phyloP scores from a whole-genome alignment of 2,888 invertebrate species.

The Eupeodes latifasciatus region DNA sequence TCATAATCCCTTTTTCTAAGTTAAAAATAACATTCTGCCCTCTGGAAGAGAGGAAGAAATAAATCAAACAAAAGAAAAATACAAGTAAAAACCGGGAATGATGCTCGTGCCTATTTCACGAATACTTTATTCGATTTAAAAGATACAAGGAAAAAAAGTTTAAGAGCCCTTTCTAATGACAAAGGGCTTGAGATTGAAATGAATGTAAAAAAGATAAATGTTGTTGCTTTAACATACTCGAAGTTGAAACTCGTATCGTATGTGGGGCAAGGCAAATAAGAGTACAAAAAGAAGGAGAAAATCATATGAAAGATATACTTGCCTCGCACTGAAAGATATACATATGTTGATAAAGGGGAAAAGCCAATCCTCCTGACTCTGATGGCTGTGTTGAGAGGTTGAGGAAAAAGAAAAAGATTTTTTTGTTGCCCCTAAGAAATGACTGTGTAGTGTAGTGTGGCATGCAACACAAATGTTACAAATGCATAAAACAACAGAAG shows the following conservation, averaged over 20 bases:
- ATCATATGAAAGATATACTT: not conserved
- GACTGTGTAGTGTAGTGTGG: not conserved
- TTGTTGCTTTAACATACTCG: not conserved
- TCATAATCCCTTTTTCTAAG: constrained; percentile 34
- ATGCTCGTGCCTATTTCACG: too few species aligned
- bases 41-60: constrained; percentile 41
- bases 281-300: constrained; percentile 27
- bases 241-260: too few species aligned
- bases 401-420: constrained; percentile 17
- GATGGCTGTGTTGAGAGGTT: not conserved
- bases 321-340: not conserved
- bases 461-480: constrained; percentile 31
- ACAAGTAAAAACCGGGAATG: constrained; percentile 4
- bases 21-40: constrained; percentile 16
- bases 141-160: not conserved
- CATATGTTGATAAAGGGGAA: constrained; percentile 4
- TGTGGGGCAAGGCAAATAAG: constrained; percentile 2
- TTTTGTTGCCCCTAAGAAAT: not conserved
- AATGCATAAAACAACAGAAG: not conserved
- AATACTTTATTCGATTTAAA: not conserved
- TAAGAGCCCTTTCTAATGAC: not conserved
- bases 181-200: constrained; percentile 12
- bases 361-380: not conserved
- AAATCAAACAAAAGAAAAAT: not conserved
- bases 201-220: too few species aligned